A percentile compares a stretch with the other conserved stretches of the same genome.
phyloP scores from a whole-genome alignment of 2,888 invertebrate genomes.

The Steromphala cineraria region DNA sequence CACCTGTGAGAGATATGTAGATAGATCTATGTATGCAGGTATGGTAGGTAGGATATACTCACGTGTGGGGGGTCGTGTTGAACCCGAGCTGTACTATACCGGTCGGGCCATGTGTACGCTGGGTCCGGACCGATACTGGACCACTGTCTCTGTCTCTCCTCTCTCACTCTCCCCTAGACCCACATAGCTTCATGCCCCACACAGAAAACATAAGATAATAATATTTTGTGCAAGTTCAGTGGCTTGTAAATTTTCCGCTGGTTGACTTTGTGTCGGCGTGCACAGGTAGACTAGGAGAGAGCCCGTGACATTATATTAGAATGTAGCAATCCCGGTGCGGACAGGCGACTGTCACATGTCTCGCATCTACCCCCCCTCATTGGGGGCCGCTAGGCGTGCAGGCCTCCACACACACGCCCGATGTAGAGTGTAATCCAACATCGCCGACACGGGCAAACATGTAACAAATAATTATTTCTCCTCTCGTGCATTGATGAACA shows the following conservation, averaged over 20 bases:
- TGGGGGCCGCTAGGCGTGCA: background rate
- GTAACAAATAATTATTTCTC: background rate
- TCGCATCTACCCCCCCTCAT: background rate
- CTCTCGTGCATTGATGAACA: background rate
- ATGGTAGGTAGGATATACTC: background rate
- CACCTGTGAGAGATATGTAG: background rate
- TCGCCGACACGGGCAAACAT: background rate
- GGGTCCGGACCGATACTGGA: background rate
- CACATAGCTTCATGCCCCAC: background rate
- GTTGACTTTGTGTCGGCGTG: background rate
- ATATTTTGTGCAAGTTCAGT: constrained; percentile 10
- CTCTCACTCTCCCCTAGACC: background rate
- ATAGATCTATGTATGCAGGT: background rate
- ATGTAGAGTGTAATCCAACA: background rate
- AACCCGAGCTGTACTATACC: background rate
- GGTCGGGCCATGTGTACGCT: constrained; percentile 1
- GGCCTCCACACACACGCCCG: background rate
- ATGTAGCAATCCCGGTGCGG: background rate
- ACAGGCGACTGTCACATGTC: background rate
- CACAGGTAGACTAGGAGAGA: background rate
- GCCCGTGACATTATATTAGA: background rate
- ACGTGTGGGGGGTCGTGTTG: background rate
- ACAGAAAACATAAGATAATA: background rate
- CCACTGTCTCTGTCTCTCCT: background rate
- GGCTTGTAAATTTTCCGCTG: constrained; percentile 4